Base-by-base conservation (phyloP, 2,888 invertebrate species). In the Drosophila robusta region DNA sequence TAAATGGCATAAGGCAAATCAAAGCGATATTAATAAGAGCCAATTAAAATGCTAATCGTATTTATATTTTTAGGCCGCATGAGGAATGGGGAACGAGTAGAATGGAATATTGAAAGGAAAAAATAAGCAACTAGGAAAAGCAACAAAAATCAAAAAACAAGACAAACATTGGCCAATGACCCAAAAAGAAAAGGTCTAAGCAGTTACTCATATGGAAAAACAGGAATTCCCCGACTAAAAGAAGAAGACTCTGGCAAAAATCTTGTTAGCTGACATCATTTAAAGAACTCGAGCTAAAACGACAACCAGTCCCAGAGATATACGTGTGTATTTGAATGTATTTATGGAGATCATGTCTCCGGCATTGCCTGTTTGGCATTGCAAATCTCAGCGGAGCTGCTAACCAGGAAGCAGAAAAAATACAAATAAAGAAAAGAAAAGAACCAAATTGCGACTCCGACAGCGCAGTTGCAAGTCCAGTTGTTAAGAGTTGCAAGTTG, bases 291-390 rank as follows among this genome's bases (percentile, higher is more conserved):
- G 24, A 34, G 32, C 69, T 24, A 52, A 50, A 61, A 63, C 65
- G 50, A 46, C 18, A 39, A 62, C 69, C 64, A 54, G 54, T 41
- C 49, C 6, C 38, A 46, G 45, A 46, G 66, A 49, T 55, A 34
- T 56, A 42, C 45, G 52, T 54, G 50, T 54, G 50, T 47, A 44
- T 58, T 67, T 63, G 52, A 32, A 68, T 63, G 55, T 71, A 62
- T 78, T 71, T 68, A 69, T 78, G 89, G 58, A 86, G 87, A 88
- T 88, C 88, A 86, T 82, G 87, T 29, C 29, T 71, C 87, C 42
- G 41, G 18, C 9, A 67, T 70, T 82, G 88, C 78, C 74, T 78
- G 68, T 82, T 80, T 66, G 70, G 65, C 82, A 81, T 78, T 67
- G 83, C 70, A 75, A 82, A 82, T 86, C 86, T 79, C 87, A 47